Evolutionary conservation across 2,797 vertebrate genomes (phyloP), one percentile per base, ranked within the genome.

Genomic region (Coranthus polyacanthus): DNA sequence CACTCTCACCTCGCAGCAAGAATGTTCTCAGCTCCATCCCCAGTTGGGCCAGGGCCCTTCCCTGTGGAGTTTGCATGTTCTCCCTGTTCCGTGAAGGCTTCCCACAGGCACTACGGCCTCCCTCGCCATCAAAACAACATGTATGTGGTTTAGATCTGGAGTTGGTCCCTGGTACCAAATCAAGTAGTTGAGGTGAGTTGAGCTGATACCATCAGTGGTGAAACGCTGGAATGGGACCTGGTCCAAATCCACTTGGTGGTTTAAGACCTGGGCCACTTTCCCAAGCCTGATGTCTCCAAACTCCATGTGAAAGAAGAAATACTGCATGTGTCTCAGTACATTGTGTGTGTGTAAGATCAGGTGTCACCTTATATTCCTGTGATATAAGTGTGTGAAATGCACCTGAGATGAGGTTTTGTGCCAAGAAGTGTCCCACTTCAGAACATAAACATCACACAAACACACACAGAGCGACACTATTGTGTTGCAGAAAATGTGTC

Each of bases 401-500:
- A 58, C 13, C 46, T 36, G 34, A 18, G 41, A 59, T 52, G 37
- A 44, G 6, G 37, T 64, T 76, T 80, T 71, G 62, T 80, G 32
- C 15, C 43, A 50, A 46, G 54, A 66, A 67, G 65, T 71, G 57
- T 58, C 75, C 58, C 71, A 64, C 24, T 61, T 77, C 37, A 64
- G 12, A 10, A 24, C 36, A 39, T 68, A 66, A 22, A 50, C 60
- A 51, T 44, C 55, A 29, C 32, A 55, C 46, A 42, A 44, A 53
- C 63, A 45, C 7, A 49, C 13, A 20, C 11, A 43, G 12, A 56
- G 22, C 42, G 18, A 50, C 1, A 18, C 20, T 55, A 63, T 45
- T 74, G 51, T 75, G 70, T 71, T 43, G 38, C 55, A 54, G 22
- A 65, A 75, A 62, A 8, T 76, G 60, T 72, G 81, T 83, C 61